Percentiles rank a stretch among this genome's conserved stretches.
Evolutionary conservation across 1,140 invertebrate species (phyloP).

Genomic region (Neodiprion pinetum): DNA sequence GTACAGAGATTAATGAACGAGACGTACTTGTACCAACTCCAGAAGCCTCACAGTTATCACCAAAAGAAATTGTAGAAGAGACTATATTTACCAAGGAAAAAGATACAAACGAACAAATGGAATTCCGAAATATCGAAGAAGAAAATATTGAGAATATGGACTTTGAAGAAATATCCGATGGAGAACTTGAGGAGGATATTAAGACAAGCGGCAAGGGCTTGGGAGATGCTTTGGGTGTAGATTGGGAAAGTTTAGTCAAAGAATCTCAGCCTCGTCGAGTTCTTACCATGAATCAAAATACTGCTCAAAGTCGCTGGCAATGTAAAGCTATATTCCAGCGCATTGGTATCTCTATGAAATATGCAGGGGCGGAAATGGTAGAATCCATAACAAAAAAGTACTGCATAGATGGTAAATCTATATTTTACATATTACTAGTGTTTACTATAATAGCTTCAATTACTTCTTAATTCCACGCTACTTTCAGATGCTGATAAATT

Average conservation of each 20-base stretch:
- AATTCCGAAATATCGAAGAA: constrained; percentile 62
- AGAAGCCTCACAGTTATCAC: constrained; percentile 31
- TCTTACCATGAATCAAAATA: constrained; percentile 54
- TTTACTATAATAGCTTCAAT: constrained; percentile 8
- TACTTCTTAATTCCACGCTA: constrained; percentile 10
- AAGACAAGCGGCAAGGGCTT: constrained; percentile 71
- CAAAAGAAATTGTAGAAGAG: constrained; percentile 37
- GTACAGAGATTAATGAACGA: constrained; percentile 27
- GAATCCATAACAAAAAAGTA: constrained; percentile 67
- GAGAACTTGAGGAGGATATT: constrained; percentile 82
- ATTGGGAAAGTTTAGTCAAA: constrained; percentile 87
- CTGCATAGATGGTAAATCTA: constrained; percentile 53
- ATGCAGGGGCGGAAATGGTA: constrained; percentile 71
- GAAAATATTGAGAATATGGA: constrained; percentile 79
- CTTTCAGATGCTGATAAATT: constrained; percentile 41
- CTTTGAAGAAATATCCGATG: constrained; percentile 90
- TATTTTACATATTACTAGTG: neutral
- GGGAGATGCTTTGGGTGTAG: constrained; percentile 88
- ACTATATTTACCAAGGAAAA: constrained; percentile 41
- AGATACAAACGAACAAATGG: constrained; percentile 37
- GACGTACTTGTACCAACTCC: neutral
- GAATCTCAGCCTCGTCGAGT: constrained; percentile 70
- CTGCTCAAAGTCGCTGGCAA: constrained; percentile 78
- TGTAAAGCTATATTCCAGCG: constrained; percentile 74
- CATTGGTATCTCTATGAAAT: constrained; percentile 74